Conservation (phyloP, 2,888 invertebrate genomes). For the Melanargia galathea region DNA sequence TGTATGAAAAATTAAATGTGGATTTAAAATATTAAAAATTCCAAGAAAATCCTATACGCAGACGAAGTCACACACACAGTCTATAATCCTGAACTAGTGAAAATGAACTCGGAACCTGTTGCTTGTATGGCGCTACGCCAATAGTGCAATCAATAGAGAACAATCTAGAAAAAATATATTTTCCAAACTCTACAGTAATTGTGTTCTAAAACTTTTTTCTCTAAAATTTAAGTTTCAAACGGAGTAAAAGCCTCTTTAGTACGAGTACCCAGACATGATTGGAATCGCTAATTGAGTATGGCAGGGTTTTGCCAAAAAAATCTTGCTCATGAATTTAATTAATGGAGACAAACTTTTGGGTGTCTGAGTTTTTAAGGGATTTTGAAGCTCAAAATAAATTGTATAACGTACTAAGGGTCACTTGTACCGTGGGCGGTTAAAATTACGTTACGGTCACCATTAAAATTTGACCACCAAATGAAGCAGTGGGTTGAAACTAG, state of each 20-base stretch:
- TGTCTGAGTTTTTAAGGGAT: background rate
- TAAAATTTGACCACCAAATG: no score
- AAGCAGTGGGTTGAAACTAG: no score
- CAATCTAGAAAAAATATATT: background rate
- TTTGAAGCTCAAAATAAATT: background rate
- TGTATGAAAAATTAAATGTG: no score
- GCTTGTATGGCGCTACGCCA: no score
- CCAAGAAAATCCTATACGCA: no score
- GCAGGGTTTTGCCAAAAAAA: background rate
- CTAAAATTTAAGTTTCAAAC: constrained; percentile 5
- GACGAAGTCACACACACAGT: no score
- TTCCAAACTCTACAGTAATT: background rate
- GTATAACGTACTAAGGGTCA: background rate
- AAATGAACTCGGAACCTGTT: no score
- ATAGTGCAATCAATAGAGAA: no score
- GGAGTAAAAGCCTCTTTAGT: constrained; percentile 4
- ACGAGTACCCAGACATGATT: constrained; percentile 8
- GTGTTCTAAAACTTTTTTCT: background rate
- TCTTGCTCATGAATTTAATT: constrained; percentile 1
- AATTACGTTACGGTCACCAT: no score
- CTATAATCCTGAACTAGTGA: no score
- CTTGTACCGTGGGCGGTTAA: no score
- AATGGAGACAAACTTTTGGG: background rate
- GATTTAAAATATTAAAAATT: no score
- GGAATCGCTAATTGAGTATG: constrained; percentile 3